Evolutionary conservation across 2,888 invertebrate genomes (phyloP).

Genomic region (Allophyes oxyacanthae): DNA sequence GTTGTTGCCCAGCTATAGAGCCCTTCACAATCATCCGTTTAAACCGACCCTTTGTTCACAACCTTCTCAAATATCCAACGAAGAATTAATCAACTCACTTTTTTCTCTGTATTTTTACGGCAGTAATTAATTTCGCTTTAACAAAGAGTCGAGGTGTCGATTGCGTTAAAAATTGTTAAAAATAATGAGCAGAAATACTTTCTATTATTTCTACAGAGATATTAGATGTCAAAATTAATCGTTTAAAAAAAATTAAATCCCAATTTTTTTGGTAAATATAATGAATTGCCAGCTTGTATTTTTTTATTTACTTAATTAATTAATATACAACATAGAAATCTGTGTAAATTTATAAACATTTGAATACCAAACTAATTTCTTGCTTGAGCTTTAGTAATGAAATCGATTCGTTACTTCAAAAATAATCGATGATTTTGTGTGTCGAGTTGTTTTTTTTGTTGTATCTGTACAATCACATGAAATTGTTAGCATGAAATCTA

Average conservation of each 20-base stretch:
- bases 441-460: no score
- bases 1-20: conserved; percentile 46
- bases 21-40: conserved; percentile 56
- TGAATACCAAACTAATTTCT: no score
- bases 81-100: conserved; percentile 80
- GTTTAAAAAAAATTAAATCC: conserved; percentile 25
- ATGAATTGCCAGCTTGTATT: conserved; percentile 43
- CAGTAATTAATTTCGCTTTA: conserved; percentile 83
- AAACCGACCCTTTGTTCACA: conserved; percentile 77
- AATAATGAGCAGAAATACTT: conserved; percentile 74
- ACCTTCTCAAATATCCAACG: conserved; percentile 82
- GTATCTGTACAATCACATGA: no score
- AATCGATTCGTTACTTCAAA: no score
- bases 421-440: no score
- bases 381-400: no score
- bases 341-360: no score
- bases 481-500: no score
- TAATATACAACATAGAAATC: no score
- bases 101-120: conserved; percentile 75
- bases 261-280: conserved; percentile 19
- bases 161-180: conserved; percentile 78
- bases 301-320: conserved; percentile 37
- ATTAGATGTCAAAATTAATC: conserved; percentile 65
- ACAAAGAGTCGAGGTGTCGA: conserved; percentile 81
- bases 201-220: conserved; percentile 68